Evolutionary conservation across 2,888 invertebrate species (phyloP).

Genomic region (Pollenia labialis): DNA sequence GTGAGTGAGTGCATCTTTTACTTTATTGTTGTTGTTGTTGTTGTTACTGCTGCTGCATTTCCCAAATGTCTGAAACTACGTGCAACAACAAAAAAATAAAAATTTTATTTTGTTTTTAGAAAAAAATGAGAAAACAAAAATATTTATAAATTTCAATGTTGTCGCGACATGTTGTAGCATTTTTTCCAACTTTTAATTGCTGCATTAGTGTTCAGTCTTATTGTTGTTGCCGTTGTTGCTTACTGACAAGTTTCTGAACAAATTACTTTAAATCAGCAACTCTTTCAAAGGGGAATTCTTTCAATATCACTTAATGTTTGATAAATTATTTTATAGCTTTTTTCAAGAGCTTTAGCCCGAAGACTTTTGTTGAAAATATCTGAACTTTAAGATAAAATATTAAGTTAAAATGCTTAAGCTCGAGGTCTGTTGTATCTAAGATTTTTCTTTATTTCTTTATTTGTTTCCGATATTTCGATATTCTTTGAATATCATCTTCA

Average conservation of each 20-base stretch:
- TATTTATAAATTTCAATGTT: constrained; percentile 75
- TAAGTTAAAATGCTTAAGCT: too few species aligned
- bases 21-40: constrained; percentile 62
- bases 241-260: constrained; percentile 39
- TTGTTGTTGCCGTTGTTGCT: constrained; percentile 26
- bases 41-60: constrained; percentile 49
- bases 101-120: constrained; percentile 31
- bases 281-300: constrained; percentile 26
- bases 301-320: constrained; percentile 8
- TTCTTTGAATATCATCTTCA: too few species aligned
- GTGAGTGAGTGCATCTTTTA: constrained; percentile 71
- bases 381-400: too few species aligned
- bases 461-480: too few species aligned
- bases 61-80: constrained; percentile 70
- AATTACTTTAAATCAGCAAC: constrained; percentile 27
- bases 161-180: constrained; percentile 71
- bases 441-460: too few species aligned
- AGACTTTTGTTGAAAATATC: too few species aligned
- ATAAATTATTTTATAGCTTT: not conserved
- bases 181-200: constrained; percentile 61
- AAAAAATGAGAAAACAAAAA: constrained; percentile 31
- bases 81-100: constrained; percentile 40
- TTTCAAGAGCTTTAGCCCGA: not conserved
- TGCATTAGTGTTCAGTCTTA: constrained; percentile 55
- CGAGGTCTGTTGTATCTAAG: too few species aligned